Conservation (phyloP, 92 coral and sea anemone species). For the Meandrina meandrites region DNA sequence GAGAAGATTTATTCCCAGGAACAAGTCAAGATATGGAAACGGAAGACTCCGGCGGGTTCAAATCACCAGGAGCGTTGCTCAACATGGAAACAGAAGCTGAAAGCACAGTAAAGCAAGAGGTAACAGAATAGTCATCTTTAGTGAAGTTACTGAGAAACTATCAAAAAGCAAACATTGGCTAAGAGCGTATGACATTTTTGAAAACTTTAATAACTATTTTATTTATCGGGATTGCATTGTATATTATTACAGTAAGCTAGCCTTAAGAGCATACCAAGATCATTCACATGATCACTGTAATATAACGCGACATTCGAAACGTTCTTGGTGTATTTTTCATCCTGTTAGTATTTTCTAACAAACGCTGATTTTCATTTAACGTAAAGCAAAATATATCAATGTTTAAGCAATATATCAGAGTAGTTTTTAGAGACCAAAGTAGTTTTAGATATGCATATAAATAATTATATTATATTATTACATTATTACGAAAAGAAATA, state of each 20-base stretch:
- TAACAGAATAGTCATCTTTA: conserved; percentile 12
- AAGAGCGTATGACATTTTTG: not conserved
- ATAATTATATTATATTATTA: conserved; percentile 3
- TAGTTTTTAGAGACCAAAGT: conserved; percentile 16
- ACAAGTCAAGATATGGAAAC: conserved; percentile 61
- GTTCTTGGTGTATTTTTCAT: not conserved
- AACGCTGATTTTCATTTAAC: not conserved
- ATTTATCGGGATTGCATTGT: not conserved
- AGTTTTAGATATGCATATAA: not conserved
- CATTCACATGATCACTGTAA: not conserved
- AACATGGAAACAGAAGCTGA: conserved; percentile 52
- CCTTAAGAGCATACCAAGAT: not conserved
- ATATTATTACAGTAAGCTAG: not conserved
- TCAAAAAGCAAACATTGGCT: not conserved
- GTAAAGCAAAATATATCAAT: not conserved
- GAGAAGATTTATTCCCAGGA: conserved; percentile 69
- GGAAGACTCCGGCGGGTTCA: conserved; percentile 66
- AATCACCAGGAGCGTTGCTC: conserved; percentile 78
- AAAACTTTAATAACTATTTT: not conserved
- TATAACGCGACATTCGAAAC: not conserved
- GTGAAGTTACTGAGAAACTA: not conserved
- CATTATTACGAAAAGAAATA: not conserved
- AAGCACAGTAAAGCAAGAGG: conserved; percentile 13
- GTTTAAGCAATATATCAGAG: not conserved
- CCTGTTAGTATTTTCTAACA: not conserved